A percentile compares a stretch with the other conserved stretches of the same genome.
phyloP scores from a whole-genome alignment of 2,797 vertebrate species.

The Macrochelys suwanniensis region DNA sequence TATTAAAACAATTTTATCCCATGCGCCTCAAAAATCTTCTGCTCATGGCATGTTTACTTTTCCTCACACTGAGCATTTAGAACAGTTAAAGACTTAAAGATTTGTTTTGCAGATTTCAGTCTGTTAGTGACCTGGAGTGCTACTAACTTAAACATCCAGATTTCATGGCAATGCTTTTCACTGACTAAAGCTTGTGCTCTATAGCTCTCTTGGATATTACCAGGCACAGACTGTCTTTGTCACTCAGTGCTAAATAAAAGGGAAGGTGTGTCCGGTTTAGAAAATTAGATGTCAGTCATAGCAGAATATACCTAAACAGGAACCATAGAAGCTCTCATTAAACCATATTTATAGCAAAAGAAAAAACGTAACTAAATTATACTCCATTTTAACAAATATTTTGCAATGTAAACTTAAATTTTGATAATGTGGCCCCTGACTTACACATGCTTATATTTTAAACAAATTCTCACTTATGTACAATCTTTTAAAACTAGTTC shows the following conservation, averaged over 20 bases:
- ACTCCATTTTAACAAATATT: neutral
- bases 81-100: neutral
- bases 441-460: neutral
- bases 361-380: neutral
- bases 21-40: neutral
- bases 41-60: neutral
- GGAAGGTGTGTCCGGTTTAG: neutral
- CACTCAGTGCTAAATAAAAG: constrained; percentile 22
- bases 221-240: constrained; percentile 9
- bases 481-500: neutral
- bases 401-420: neutral
- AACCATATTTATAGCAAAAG: constrained; percentile 11
- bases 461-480: neutral
- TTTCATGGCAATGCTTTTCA: neutral
- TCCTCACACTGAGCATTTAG: neutral
- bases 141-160: neutral
- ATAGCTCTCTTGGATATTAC: neutral
- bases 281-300: constrained; percentile 25
- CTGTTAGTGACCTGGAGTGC: neutral
- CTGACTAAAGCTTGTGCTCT: neutral
- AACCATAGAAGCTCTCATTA: constrained; percentile 8
- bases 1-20: neutral
- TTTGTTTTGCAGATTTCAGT: neutral
- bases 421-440: neutral
- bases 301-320: neutral